Base-by-base conservation (phyloP, 2,888 invertebrate genomes). In the Hyppa rectilinea region DNA sequence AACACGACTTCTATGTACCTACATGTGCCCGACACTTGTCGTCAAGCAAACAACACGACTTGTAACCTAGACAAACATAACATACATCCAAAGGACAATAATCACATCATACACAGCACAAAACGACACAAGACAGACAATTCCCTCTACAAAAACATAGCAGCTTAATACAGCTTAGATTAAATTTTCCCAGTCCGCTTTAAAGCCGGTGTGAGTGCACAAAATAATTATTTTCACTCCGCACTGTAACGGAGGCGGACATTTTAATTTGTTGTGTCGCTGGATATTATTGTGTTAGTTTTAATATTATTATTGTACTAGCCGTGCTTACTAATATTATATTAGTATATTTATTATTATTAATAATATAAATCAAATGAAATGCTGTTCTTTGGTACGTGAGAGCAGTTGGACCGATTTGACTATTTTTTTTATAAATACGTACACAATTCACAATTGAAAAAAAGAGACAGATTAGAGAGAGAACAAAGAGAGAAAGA, bases 261-360 rank as follows among this genome's bases (percentile, higher is more conserved):
- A 61, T 75, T 75, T 61, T 78, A 71, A 74, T 75, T 61, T 50
- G 71, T 78, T 17, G 26, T 56, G 60, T 71, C 60, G 45, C 45
- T 34, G 34, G 2, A 7, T 56, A 34, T 56, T 61, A 74, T 70
- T 75, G 38, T 36, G 38, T 58, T 53, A 71, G 56, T 52, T 62
- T 43, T 56, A 31, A 61, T 31, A 50, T 62, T 43, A 50, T 62
- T 43, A 74, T 62, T 70, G 10, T 34, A 20, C 40, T 20, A 9
- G 26, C 26, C 12, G n/a, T 40, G 34, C 47, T 49, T 31, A 38
- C 0, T 38, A 14, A 43, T 6, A 4, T 29, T 12, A n/a, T n/a
- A n/a, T n/a, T n/a, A n/a, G n/a, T n/a, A n/a, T n/a, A n/a, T n/a
- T n/a, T n/a, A n/a, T n/a, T n/a, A n/a, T n/a, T n/a, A n/a, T n/a